Percentiles rank a stretch among this genome's conserved stretches.
Evolutionary conservation across 2,797 vertebrate genomes (phyloP).

Genomic region (Molossus alvarezi): DNA sequence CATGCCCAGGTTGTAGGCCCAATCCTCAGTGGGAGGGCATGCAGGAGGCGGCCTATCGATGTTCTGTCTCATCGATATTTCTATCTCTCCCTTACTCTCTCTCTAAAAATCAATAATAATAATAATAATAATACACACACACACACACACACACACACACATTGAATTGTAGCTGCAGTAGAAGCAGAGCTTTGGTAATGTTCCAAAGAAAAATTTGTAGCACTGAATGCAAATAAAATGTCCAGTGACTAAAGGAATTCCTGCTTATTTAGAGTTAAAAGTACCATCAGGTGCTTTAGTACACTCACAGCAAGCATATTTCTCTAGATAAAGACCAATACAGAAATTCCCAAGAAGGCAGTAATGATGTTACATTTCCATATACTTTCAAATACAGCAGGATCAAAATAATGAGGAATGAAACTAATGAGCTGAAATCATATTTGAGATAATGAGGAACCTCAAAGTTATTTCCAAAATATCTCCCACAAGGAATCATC

Average conservation of each 20-base stretch:
- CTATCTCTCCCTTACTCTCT: no score
- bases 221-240: not conserved
- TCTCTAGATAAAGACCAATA: conserved; percentile 93
- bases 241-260: not conserved
- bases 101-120: no score
- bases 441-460: conserved; percentile 1
- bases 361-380: conserved; percentile 93
- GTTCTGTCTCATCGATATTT: no score
- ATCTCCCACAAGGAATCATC: not conserved
- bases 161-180: not conserved
- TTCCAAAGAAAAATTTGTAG: not conserved
- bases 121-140: no score
- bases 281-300: not conserved
- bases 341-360: conserved; percentile 91
- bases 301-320: conserved; percentile 93
- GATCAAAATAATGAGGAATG: conserved; percentile 93
- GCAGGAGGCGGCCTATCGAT: no score
- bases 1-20: no score
- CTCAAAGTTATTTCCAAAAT: not conserved
- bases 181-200: not conserved
- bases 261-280: not conserved
- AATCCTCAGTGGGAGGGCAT: no score
- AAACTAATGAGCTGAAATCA: conserved; percentile 89
- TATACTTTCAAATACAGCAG: conserved; percentile 93
- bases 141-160: no score